A percentile compares a stretch with the other conserved stretches of the same genome.
phyloP scores from a whole-genome alignment of 2,888 invertebrate genomes.

The Autographa pulchrina region DNA sequence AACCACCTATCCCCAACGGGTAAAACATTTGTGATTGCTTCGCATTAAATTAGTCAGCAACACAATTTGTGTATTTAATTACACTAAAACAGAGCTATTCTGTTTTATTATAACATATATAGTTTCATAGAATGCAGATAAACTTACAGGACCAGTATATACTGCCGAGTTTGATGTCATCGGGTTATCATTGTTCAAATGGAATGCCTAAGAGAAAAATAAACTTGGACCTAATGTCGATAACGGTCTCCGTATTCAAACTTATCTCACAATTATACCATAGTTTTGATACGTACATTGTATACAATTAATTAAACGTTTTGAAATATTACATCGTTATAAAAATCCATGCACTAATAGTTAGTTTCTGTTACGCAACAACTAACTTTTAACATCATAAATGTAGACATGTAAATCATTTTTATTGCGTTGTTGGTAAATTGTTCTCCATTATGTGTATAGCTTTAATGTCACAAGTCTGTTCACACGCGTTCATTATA shows the following conservation, averaged over 20 bases:
- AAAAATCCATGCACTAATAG: constrained; percentile 30
- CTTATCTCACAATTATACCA: constrained; percentile 26
- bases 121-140: constrained; percentile 50
- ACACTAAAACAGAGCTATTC: constrained; percentile 29
- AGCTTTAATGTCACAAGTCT: constrained; percentile 42
- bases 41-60: constrained; percentile 45
- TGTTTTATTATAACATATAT: constrained; percentile 32
- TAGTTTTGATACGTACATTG: constrained; percentile 18
- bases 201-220: constrained; percentile 53
- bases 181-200: constrained; percentile 60
- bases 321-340: constrained; percentile 26
- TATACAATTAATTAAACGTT: constrained; percentile 24
- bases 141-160: constrained; percentile 49
- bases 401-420: constrained; percentile 44
- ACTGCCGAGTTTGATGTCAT: constrained; percentile 56
- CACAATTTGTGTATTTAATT: constrained; percentile 48
- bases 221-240: constrained; percentile 35
- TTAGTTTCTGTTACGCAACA: constrained; percentile 37
- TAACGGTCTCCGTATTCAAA: constrained; percentile 27
- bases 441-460: constrained; percentile 31
- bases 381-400: constrained; percentile 19
- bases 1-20: constrained; percentile 31
- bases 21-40: constrained; percentile 44
- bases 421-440: constrained; percentile 49
- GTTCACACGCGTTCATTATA: constrained; percentile 40